Evolutionary conservation across 1,140 invertebrate species (phyloP).

Genomic region (Mamestra configurata): DNA sequence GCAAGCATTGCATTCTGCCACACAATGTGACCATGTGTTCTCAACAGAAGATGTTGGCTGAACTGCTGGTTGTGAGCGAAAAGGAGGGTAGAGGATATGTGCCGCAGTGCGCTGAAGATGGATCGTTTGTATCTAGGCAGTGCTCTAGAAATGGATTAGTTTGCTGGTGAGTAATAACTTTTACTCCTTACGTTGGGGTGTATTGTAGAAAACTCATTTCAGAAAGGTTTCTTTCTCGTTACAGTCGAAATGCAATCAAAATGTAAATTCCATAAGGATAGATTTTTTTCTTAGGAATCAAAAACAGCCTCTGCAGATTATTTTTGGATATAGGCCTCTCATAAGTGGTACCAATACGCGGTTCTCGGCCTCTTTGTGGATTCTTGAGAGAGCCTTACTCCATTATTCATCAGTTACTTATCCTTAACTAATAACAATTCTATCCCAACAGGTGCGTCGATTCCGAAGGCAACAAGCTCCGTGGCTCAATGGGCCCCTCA

Average conservation of each 20-base stretch:
- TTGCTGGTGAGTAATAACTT: constrained; percentile 90
- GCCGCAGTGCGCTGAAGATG: constrained; percentile 92
- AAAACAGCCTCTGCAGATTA: too few relatives aligned
- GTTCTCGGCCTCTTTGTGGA: too few relatives aligned
- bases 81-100: constrained; percentile 94
- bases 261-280: too few relatives aligned
- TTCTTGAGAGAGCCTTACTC: too few relatives aligned
- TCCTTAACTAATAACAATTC: background rate
- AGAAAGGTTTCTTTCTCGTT: too few relatives aligned
- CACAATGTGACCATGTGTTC: constrained; percentile 92
- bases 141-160: constrained; percentile 95
- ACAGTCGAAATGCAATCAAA: too few relatives aligned
- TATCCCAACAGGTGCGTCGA: constrained; percentile 91
- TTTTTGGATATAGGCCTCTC: too few relatives aligned
- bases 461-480: constrained; percentile 91
- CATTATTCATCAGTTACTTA: background rate
- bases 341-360: too few relatives aligned
- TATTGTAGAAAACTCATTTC: too few relatives aligned
- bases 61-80: constrained; percentile 93
- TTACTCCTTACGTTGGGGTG: too few relatives aligned
- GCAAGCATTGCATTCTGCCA: constrained; percentile 91
- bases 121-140: constrained; percentile 91
- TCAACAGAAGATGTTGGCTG: constrained; percentile 93
- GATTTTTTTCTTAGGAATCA: too few relatives aligned
- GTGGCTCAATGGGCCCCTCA: constrained; percentile 93